These are phyloP conservation scores for Quiscalus mexicanus DNA, from an alignment of 2,113 vertebrate species.

Conservation along the genomic window DNA sequence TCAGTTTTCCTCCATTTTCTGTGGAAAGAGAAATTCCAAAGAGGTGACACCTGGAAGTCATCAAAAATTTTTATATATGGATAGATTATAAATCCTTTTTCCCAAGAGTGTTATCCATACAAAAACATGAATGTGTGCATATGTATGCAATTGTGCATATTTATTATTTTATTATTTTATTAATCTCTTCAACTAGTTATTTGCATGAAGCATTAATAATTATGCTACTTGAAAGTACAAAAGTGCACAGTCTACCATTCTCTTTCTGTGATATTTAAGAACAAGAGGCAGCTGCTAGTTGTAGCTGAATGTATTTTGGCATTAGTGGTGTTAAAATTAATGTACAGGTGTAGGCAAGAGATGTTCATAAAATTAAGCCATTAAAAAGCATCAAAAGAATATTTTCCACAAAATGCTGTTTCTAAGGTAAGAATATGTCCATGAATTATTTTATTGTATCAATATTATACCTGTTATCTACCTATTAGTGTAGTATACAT, in stretches of 20 bases:
- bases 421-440: not conserved
- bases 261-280: not conserved
- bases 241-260: not conserved
- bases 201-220: not conserved
- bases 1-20: not conserved
- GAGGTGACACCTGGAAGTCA: not conserved
- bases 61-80: not conserved
- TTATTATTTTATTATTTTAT: not conserved
- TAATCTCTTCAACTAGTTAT: not conserved
- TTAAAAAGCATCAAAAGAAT: not conserved
- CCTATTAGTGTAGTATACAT: not conserved
- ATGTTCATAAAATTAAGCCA: not conserved
- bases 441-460: not conserved
- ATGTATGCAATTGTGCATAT: not conserved
- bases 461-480: not conserved
- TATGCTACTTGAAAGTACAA: not conserved
- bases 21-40: not conserved
- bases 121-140: not conserved
- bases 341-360: not conserved
- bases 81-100: not conserved
- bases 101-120: not conserved
- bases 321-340: not conserved
- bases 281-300: not conserved
- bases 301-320: not conserved
- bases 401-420: not conserved